phyloP scores from a whole-genome alignment of 1,140 invertebrate species.

The Coptotermes formosanus region DNA sequence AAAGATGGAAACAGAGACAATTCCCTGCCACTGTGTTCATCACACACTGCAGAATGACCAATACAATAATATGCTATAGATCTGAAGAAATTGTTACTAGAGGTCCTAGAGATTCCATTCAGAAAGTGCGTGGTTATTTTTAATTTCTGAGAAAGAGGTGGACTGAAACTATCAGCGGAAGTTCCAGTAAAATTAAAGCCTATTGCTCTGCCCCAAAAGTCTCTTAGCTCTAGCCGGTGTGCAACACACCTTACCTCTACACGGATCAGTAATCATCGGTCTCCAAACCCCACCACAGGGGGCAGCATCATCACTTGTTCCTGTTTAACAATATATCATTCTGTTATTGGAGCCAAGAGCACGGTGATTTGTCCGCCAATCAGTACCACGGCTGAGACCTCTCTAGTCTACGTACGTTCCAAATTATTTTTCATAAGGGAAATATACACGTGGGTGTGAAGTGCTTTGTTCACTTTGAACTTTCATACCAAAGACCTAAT shows the following conservation, averaged over 20 bases:
- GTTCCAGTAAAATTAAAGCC: too few species aligned
- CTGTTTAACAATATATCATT: constrained; percentile 1
- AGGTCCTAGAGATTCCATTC: too few species aligned
- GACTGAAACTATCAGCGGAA: too few species aligned
- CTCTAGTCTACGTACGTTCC: neutral
- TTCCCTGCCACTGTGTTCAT: too few species aligned
- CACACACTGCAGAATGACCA: too few species aligned
- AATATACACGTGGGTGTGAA: neutral
- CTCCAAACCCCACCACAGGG: neutral
- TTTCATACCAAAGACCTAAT: neutral
- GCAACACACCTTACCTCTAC: neutral
- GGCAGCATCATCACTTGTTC: neutral
- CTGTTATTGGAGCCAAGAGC: neutral
- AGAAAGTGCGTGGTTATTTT: too few species aligned
- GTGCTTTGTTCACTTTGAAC: neutral
- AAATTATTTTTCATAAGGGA: neutral
- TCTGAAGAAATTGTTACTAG: too few species aligned
- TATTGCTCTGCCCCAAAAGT: too few species aligned
- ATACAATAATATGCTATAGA: too few species aligned
- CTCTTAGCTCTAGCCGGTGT: neutral
- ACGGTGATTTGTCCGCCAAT: neutral
- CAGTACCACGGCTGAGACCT: neutral
- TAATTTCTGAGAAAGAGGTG: too few species aligned
- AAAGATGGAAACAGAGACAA: too few species aligned
- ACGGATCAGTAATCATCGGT: neutral